These are phyloP conservation scores for Gandaritis pyraliata DNA, from an alignment of 2,888 invertebrate genomes.

Conservation along the genomic window DNA sequence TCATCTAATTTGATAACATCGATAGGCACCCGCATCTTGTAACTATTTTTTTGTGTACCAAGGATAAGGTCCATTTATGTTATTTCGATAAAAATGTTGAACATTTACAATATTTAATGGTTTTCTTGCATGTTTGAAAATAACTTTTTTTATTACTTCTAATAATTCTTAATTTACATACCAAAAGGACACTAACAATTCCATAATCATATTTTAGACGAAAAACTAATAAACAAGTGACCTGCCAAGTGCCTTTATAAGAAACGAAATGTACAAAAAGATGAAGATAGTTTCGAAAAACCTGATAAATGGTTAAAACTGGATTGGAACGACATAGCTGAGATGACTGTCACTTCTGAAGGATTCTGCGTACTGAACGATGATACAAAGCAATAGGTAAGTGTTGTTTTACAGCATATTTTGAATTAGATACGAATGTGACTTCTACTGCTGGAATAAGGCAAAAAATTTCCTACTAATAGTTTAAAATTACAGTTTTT, in stretches of 20 bases:
- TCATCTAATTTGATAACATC: conserved; percentile 19
- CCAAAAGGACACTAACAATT: conserved; percentile 61
- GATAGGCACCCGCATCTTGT: conserved; percentile 53
- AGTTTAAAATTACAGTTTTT: too few species aligned
- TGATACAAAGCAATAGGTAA: conserved; percentile 79
- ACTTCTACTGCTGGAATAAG: not conserved
- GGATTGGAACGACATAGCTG: conserved; percentile 46
- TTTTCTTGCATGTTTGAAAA: conserved; percentile 50
- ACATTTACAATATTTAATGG: conserved; percentile 42
- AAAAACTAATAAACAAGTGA: conserved; percentile 60
- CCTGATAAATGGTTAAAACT: conserved; percentile 45
- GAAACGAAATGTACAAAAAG: conserved; percentile 57
- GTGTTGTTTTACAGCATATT: conserved; percentile 41
- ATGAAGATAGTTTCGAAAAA: conserved; percentile 49
- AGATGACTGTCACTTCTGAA: conserved; percentile 49
- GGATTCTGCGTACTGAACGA: conserved; percentile 65
- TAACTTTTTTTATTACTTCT: conserved; percentile 37
- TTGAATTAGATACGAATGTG: not conserved
- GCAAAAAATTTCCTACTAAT: too few species aligned
- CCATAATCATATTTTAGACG: conserved; percentile 53
- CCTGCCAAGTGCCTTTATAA: conserved; percentile 65
- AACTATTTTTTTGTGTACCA: conserved; percentile 42
- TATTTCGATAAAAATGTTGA: conserved; percentile 44
- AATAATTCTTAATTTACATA: conserved; percentile 49
- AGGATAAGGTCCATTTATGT: conserved; percentile 52